phyloP scores from a whole-genome alignment of 2,797 vertebrate species.

The Gambelia wislizenii region DNA sequence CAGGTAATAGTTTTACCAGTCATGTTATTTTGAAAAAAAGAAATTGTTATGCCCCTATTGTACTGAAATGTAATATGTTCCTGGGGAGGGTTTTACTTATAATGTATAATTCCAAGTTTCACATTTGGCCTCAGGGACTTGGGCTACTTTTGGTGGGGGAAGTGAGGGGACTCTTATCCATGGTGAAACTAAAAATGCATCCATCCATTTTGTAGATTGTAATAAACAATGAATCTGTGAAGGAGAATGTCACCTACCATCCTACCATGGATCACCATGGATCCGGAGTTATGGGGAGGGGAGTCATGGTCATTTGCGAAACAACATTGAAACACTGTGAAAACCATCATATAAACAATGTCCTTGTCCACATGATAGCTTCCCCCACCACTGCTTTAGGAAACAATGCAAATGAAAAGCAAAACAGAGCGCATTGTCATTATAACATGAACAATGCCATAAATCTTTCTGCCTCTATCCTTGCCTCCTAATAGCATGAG shows the following conservation, averaged over 20 bases:
- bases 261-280: slow-evolving; percentile 69
- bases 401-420: slow-evolving; percentile 62
- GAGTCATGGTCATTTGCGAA: slow-evolving; percentile 70
- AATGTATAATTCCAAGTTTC: too few species aligned
- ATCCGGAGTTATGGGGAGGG: slow-evolving; percentile 51
- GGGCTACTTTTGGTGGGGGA: too few species aligned
- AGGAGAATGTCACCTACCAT: slow-evolving; percentile 63
- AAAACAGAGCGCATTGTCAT: slow-evolving; percentile 56
- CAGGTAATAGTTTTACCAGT: too few species aligned
- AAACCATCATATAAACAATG: slow-evolving; percentile 60
- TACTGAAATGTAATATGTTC: too few species aligned
- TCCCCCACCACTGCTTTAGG: slow-evolving; percentile 44
- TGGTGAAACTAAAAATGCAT: not conserved
- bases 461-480: slow-evolving; percentile 46
- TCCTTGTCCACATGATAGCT: slow-evolving; percentile 60
- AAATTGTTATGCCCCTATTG: too few species aligned
- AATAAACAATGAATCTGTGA: slow-evolving; percentile 13
- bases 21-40: too few species aligned
- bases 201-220: not conserved
- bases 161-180: not conserved
- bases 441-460: slow-evolving; percentile 58
- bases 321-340: slow-evolving; percentile 64
- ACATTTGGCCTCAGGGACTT: too few species aligned
- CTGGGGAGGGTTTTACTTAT: too few species aligned
- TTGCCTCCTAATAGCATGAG: slow-evolving; percentile 55